phyloP scores from a whole-genome alignment of 2,888 invertebrate species.

The Rapana venosa region DNA sequence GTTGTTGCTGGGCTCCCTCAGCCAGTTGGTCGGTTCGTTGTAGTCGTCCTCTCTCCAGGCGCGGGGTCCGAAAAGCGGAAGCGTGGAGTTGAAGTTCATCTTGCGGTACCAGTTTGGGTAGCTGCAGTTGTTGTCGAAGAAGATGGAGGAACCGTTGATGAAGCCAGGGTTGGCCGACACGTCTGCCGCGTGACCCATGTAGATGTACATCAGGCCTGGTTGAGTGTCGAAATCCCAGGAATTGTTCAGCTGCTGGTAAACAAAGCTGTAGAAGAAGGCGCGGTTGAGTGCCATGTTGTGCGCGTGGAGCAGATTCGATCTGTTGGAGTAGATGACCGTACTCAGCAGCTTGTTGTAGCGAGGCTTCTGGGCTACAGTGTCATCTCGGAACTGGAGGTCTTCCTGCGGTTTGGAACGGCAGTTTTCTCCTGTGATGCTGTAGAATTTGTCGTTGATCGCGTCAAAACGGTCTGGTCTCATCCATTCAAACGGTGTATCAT shows the following conservation, averaged over 20 bases:
- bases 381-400: constrained; percentile 90
- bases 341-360: constrained; percentile 81
- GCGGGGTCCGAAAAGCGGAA: constrained; percentile 95
- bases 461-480: constrained; percentile 93
- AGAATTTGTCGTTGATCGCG: constrained; percentile 89
- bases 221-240: constrained; percentile 86
- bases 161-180: constrained; percentile 94
- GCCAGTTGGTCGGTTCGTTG: constrained; percentile 93
- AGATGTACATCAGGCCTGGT: constrained; percentile 99
- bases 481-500: constrained; percentile 84
- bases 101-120: constrained; percentile 95
- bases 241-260: constrained; percentile 70
- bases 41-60: constrained; percentile 83
- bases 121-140: constrained; percentile 95
- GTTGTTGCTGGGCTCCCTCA: constrained; percentile 95
- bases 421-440: constrained; percentile 90
- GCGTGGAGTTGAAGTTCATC: constrained; percentile 94
- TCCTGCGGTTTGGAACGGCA: constrained; percentile 92
- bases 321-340: constrained; percentile 88
- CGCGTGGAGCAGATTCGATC: constrained; percentile 91
- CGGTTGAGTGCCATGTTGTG: constrained; percentile 98
- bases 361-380: constrained; percentile 88
- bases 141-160: constrained; percentile 89
- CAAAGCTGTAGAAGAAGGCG: constrained; percentile 86
- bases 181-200: constrained; percentile 95